phyloP scores from a whole-genome alignment of 2,888 invertebrate species.

The Eupsilia transversa region DNA sequence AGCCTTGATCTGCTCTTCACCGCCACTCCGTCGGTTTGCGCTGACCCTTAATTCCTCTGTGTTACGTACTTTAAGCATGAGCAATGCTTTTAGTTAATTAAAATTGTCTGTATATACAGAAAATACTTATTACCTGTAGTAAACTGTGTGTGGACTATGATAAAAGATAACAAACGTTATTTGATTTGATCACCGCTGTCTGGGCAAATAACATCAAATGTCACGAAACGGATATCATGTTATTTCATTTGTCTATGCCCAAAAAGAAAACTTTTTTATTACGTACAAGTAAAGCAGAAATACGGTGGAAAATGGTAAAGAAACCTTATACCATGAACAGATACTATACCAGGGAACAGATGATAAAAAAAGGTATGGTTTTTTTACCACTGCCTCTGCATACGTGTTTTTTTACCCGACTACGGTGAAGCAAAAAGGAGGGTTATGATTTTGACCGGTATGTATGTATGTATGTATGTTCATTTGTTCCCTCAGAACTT shows the following conservation, averaged over 20 bases:
- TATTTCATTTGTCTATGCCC: slow-evolving; percentile 5
- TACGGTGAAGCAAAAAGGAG: too few species aligned
- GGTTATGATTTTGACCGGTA: too few species aligned
- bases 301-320: background rate
- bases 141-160: background rate
- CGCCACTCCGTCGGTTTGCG: background rate
- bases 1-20: background rate
- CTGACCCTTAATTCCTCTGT: background rate
- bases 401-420: too few species aligned
- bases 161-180: slow-evolving; percentile 10
- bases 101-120: background rate
- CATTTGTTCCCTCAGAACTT: too few species aligned
- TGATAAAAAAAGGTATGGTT: too few species aligned
- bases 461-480: too few species aligned
- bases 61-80: background rate
- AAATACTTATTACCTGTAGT: background rate
- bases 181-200: slow-evolving; percentile 10
- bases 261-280: background rate
- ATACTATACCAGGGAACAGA: too few species aligned
- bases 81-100: background rate
- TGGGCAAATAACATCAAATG: slow-evolving; percentile 17
- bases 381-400: too few species aligned
- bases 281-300: background rate
- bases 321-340: background rate
- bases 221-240: background rate